phyloP scores from a whole-genome alignment of 1,140 invertebrate species.

The Eriosoma lanigerum region DNA sequence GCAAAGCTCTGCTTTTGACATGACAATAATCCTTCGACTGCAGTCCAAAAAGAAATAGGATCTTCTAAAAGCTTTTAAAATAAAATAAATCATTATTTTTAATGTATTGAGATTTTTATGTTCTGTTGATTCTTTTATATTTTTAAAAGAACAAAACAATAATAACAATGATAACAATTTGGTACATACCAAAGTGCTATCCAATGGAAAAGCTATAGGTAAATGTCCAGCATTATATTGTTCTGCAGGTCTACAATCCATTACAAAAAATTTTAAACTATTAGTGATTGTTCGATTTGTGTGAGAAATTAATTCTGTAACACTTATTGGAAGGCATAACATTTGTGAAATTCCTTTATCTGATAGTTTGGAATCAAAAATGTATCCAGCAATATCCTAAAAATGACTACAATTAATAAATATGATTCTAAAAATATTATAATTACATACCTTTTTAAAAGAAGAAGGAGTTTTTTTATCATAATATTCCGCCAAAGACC shows the following conservation, averaged over 20 bases:
- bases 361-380: constrained; percentile 6
- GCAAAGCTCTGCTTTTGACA: constrained; percentile 87
- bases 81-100: constrained; percentile 52
- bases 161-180: background rate
- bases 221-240: constrained; percentile 97
- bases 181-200: constrained; percentile 80
- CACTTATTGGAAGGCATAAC: constrained; percentile 90
- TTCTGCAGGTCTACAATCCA: constrained; percentile 93
- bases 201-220: constrained; percentile 95
- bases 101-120: background rate
- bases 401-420: background rate
- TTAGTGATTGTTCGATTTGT: constrained; percentile 62
- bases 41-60: constrained; percentile 88
- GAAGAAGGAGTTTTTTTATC: constrained; percentile 87
- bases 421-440: background rate
- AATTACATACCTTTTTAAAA: constrained; percentile 68
- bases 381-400: constrained; percentile 42
- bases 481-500: constrained; percentile 93
- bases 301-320: constrained; percentile 80
- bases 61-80: constrained; percentile 77
- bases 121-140: too few relatives aligned
- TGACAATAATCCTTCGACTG: constrained; percentile 88
- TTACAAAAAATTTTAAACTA: constrained; percentile 87
- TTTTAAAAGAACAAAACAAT: background rate
- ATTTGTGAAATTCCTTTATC: constrained; percentile 70